Evolutionary conservation across 2,888 invertebrate genomes (phyloP).

Genomic region (Leptopterna dolabrata): DNA sequence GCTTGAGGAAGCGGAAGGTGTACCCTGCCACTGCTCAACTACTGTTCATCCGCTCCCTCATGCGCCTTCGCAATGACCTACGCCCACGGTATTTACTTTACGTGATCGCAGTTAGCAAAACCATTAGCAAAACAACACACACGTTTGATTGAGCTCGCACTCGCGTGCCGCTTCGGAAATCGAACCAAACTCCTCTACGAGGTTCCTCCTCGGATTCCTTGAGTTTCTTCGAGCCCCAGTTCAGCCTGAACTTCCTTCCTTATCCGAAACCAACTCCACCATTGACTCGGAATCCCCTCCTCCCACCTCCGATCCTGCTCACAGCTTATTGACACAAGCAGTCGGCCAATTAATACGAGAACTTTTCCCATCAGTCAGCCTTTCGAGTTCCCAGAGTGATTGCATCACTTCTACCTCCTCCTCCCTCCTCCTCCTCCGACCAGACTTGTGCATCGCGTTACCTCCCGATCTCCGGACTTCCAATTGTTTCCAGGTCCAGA

Average conservation of each 20-base stretch:
- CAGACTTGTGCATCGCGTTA: conserved; percentile 2
- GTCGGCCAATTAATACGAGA: conserved; percentile 43
- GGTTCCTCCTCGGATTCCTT: neutral
- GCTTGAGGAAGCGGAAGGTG: too few relatives aligned
- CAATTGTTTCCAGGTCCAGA: neutral
- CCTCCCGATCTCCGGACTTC: conserved; percentile 8
- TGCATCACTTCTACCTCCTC: conserved; percentile 15
- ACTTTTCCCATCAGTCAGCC: conserved; percentile 45
- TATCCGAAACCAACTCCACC: neutral
- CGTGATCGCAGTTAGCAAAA: too few relatives aligned
- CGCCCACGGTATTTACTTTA: too few relatives aligned
- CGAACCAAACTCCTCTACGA: neutral
- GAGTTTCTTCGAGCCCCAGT: neutral
- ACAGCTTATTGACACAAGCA: conserved; percentile 36
- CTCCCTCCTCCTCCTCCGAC: neutral
- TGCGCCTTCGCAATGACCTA: too few relatives aligned
- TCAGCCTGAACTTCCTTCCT: neutral
- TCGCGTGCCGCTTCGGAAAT: too few relatives aligned
- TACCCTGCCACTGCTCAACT: too few relatives aligned
- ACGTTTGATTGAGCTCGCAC: too few relatives aligned
- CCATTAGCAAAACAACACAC: too few relatives aligned
- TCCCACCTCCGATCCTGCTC: too few relatives aligned
- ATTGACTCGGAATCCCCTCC: neutral
- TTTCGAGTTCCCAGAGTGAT: conserved; percentile 40
- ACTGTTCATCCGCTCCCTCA: too few relatives aligned